A percentile compares a stretch with the other conserved stretches of the same genome.
phyloP scores from a whole-genome alignment of 2,113 vertebrate genomes.

The Pterophyllum scalare region DNA sequence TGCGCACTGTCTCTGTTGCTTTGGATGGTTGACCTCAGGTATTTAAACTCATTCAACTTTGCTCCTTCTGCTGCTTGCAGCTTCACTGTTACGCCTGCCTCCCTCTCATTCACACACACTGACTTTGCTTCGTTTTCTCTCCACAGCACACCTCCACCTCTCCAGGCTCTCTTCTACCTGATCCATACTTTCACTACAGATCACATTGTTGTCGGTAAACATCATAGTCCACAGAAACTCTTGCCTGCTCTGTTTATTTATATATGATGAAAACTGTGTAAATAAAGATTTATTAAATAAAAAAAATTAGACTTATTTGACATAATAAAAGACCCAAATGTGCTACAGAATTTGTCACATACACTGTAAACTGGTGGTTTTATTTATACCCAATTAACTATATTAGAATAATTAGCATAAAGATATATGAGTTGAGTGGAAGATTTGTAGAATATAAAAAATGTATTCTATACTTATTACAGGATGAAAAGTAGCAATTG shows the following conservation, averaged over 20 bases:
- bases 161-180: not conserved
- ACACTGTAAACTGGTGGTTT: not conserved
- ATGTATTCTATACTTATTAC: not conserved
- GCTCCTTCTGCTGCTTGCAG: not conserved
- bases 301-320: not conserved
- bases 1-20: not conserved
- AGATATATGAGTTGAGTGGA: not conserved
- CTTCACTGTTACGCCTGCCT: not conserved
- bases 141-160: not conserved
- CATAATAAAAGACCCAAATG: not conserved
- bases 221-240: not conserved
- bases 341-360: not conserved
- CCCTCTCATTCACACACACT: not conserved
- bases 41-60: no score
- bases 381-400: not conserved
- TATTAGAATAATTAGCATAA: not conserved
- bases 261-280: not conserved
- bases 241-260: not conserved
- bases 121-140: not conserved
- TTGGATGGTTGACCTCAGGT: no score
- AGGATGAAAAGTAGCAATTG: not conserved
- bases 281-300: not conserved
- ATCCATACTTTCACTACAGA: not conserved
- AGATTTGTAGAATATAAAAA: conserved; percentile 9
- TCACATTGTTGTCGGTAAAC: not conserved